These are phyloP conservation scores for Petaurus breviceps DNA, from an alignment of 2,113 vertebrate species.

Conservation along the genomic window DNA sequence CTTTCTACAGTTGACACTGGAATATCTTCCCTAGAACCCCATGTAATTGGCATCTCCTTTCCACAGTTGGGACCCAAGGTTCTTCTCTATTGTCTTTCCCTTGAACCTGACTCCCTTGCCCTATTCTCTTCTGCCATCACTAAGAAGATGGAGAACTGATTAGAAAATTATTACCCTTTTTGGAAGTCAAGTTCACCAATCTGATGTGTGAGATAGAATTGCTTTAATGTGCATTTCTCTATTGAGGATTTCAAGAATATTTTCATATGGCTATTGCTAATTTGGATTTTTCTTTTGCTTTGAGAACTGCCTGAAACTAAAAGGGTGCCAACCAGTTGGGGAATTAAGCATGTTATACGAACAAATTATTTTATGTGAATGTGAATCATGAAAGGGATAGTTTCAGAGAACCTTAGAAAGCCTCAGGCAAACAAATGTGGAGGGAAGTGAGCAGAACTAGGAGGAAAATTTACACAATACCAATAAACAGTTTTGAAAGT, in stretches of 20 bases:
- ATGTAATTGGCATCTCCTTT: background rate
- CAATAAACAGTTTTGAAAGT: background rate
- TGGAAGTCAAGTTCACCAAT: background rate
- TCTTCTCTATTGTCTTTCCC: background rate
- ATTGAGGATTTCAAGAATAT: background rate
- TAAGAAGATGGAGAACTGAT: background rate
- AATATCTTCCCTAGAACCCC: background rate
- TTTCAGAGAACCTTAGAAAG: background rate
- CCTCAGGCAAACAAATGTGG: background rate
- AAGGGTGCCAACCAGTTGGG: background rate
- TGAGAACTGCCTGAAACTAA: background rate
- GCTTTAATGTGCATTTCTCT: background rate
- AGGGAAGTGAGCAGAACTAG: background rate
- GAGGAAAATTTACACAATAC: background rate
- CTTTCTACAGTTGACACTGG: background rate
- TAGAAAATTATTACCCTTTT: background rate
- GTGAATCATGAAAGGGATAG: background rate
- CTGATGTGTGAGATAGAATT: background rate
- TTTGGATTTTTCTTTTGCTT: background rate
- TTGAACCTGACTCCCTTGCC: background rate
- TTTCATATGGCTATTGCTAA: background rate
- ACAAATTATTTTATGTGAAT: background rate
- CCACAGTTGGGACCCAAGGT: background rate
- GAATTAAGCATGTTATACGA: background rate
- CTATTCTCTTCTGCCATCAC: background rate